These are phyloP conservation scores for Mareca strepera DNA, from an alignment of 2,797 vertebrate species.

Conservation along the genomic window DNA sequence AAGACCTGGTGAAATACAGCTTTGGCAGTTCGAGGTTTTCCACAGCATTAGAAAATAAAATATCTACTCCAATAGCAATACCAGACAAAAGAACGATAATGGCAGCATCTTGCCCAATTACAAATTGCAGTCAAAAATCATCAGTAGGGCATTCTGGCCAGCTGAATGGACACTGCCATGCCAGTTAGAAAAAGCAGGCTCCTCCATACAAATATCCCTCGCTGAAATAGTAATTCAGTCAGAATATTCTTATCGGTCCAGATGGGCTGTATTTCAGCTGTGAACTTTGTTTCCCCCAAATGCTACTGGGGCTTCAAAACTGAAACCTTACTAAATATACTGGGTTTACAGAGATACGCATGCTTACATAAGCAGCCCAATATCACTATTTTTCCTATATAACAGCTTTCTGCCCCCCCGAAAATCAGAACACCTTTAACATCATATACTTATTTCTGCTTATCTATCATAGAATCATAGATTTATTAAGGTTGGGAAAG, in stretches of 20 bases:
- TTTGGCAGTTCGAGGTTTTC: conserved; percentile 35
- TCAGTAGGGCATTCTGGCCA: neutral
- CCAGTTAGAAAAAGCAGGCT: neutral
- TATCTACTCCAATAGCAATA: neutral
- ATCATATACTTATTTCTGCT: neutral
- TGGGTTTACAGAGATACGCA: neutral
- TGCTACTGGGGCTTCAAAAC: neutral
- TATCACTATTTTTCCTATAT: neutral
- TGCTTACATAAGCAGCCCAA: neutral
- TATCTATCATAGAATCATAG: neutral
- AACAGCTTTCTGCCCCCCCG: neutral
- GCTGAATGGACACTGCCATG: neutral
- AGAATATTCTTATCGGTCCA: neutral
- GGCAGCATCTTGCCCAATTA: neutral
- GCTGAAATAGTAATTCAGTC: neutral
- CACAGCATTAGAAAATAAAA: neutral
- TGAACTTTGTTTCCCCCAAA: neutral
- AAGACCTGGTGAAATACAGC: conserved; percentile 10
- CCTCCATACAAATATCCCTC: neutral
- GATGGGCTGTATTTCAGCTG: neutral
- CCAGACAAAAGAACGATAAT: neutral
- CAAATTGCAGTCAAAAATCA: neutral
- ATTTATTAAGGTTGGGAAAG: no score
- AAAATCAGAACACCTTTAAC: neutral
- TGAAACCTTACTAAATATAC: neutral